Conservation (phyloP, 2,113 vertebrate genomes). For the Irena cyanogastra region DNA sequence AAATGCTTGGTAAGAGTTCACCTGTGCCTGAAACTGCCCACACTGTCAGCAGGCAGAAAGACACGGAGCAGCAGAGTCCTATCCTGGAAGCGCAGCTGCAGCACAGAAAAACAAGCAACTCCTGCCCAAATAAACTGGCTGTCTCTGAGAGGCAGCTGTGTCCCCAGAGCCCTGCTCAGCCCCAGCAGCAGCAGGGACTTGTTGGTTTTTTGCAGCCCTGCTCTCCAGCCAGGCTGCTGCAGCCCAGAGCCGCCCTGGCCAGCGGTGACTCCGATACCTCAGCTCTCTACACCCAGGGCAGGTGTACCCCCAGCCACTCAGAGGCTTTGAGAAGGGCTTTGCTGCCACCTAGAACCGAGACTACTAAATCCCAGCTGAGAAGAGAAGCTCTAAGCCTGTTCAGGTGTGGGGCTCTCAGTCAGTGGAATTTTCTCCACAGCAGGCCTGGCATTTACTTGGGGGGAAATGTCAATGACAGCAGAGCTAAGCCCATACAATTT, state of each 20-base stretch:
- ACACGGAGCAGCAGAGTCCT: neutral
- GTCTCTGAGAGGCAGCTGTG: neutral
- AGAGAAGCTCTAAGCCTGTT: neutral
- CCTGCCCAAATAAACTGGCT: neutral
- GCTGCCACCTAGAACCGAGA: slow-evolving; percentile 57
- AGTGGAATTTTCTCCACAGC: neutral
- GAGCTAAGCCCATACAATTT: neutral
- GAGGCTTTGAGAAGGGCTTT: slow-evolving; percentile 21
- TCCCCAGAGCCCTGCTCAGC: neutral
- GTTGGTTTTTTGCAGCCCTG: neutral
- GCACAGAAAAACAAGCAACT: neutral
- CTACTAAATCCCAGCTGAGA: neutral
- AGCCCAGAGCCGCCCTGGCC: neutral
- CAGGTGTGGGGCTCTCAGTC: neutral
- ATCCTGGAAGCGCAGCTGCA: neutral
- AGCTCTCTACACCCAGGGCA: neutral
- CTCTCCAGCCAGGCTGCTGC: neutral
- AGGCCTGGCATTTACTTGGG: neutral
- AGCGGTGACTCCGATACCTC: neutral
- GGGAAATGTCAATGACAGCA: neutral
- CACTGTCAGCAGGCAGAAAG: neutral
- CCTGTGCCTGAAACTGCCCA: neutral
- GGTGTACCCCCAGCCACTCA: neutral
- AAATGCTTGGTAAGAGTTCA: neutral
- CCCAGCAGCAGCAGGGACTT: neutral